A percentile compares a stretch with the other conserved stretches of the same genome.
phyloP scores from a whole-genome alignment of 2,888 invertebrate species.

The Heliconius ismenius region DNA sequence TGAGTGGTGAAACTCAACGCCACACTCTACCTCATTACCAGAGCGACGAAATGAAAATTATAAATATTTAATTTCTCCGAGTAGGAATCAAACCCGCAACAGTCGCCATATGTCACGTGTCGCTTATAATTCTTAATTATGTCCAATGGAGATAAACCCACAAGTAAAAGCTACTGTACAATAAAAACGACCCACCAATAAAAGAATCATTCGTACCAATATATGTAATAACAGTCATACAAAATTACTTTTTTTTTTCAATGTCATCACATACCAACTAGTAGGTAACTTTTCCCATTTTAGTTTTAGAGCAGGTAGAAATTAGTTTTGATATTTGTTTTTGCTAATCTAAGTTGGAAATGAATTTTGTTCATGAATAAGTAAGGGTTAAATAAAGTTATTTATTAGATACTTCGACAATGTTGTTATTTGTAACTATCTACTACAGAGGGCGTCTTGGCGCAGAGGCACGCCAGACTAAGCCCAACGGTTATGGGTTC shows the following conservation, averaged over 20 bases:
- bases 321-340: conserved; percentile 26
- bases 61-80: not conserved
- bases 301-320: conserved; percentile 24
- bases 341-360: conserved; percentile 17
- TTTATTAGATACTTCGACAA: not conserved
- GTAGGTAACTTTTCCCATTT: conserved; percentile 34
- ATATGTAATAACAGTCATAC: not conserved
- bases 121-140: too few species aligned
- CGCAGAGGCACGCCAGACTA: too few species aligned
- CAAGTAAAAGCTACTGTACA: too few species aligned
- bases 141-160: too few species aligned
- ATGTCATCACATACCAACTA: conserved; percentile 4
- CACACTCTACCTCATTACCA: too few species aligned
- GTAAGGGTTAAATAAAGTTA: conserved; percentile 1
- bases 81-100: too few species aligned
- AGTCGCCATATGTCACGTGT: too few species aligned
- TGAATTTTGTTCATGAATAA: conserved; percentile 5
- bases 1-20: too few species aligned
- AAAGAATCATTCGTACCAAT: not conserved
- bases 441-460: not conserved
- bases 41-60: not conserved
- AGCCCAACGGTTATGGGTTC: too few species aligned
- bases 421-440: not conserved
- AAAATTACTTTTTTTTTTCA: not conserved
- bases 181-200: too few species aligned